phyloP scores from a whole-genome alignment of 2,888 invertebrate genomes.

The Hipparchia sbordonii region DNA sequence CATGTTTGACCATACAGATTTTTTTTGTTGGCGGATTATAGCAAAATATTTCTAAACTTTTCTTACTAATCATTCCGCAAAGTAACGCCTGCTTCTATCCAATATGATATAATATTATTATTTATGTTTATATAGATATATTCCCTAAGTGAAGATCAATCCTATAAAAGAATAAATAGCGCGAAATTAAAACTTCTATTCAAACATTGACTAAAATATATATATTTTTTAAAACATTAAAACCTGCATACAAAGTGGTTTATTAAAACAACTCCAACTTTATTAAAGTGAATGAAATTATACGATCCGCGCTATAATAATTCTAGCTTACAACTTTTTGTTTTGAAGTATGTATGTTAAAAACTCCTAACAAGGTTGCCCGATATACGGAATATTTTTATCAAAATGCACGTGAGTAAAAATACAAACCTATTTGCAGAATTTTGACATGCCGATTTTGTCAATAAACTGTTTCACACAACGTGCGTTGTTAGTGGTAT shows the following conservation, averaged over 20 bases:
- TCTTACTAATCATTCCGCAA: too few relatives aligned
- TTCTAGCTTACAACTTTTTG: conserved; percentile 35
- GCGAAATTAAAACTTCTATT: background rate
- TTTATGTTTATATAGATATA: background rate
- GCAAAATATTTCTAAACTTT: too few relatives aligned
- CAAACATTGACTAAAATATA: background rate
- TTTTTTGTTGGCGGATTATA: too few relatives aligned
- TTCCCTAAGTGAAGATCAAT: background rate
- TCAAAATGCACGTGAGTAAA: conserved; percentile 17
- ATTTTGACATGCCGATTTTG: too few relatives aligned
- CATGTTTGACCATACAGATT: too few relatives aligned
- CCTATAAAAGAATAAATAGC: background rate
- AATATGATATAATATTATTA: too few relatives aligned
- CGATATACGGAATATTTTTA: conserved; percentile 28
- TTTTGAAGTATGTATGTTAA: conserved; percentile 32
- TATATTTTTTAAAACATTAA: conserved; percentile 24
- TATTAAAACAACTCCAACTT: conserved; percentile 33
- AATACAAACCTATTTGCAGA: too few relatives aligned
- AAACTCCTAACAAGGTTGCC: conserved; percentile 37
- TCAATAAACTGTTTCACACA: too few relatives aligned
- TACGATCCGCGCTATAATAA: conserved; percentile 31
- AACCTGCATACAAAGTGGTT: conserved; percentile 18
- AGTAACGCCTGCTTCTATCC: too few relatives aligned
- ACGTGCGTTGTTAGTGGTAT: too few relatives aligned
- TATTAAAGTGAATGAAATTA: conserved; percentile 34